phyloP scores from a whole-genome alignment of 2,113 vertebrate genomes.

The Sterrhoptilus dennistouni region DNA sequence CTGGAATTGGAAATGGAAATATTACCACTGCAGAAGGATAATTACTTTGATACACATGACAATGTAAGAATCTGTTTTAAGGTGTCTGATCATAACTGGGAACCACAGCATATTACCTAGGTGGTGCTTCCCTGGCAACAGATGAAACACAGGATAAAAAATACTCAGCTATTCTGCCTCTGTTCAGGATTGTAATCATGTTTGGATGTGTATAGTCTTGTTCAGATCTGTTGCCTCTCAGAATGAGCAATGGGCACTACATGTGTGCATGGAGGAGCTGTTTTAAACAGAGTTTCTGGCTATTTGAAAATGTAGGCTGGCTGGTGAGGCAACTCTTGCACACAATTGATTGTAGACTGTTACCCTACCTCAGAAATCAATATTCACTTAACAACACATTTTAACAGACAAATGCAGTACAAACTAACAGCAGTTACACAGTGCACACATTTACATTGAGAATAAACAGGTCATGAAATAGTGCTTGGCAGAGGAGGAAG shows the following conservation, averaged over 20 bases:
- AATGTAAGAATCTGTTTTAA: neutral
- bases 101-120: neutral
- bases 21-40: neutral
- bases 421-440: conserved; percentile 47
- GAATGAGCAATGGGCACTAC: neutral
- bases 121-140: neutral
- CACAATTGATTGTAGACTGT: conserved; percentile 32
- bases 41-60: neutral
- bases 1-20: neutral
- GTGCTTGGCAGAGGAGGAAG: neutral
- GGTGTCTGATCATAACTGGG: neutral
- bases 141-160: neutral
- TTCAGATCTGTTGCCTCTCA: neutral
- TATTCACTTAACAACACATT: conserved; percentile 50
- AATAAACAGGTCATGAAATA: conserved; percentile 1
- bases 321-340: neutral
- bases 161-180: neutral
- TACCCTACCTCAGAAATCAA: conserved; percentile 60
- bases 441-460: neutral
- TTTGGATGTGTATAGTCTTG: neutral
- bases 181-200: neutral
- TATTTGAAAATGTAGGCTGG: neutral
- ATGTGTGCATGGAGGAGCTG: neutral
- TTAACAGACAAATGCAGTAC: conserved; percentile 17
- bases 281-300: neutral